Conservation (phyloP, 2,113 vertebrate species). For the Phainopepla nitens region DNA sequence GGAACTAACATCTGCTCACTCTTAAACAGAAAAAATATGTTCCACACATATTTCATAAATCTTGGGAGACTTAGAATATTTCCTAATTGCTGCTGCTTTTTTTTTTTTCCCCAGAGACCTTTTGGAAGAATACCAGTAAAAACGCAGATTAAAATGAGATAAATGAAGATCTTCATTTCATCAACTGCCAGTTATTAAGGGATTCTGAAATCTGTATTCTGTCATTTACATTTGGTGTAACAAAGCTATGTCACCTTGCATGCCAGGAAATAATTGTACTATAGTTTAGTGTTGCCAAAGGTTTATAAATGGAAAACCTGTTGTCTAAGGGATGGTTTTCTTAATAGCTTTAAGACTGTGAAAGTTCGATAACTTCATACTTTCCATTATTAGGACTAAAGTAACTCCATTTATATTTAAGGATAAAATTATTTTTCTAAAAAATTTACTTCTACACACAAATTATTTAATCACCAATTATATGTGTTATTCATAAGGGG, state of each 20-base stretch:
- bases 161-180: conserved; percentile 60
- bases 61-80: neutral
- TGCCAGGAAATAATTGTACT: conserved; percentile 66
- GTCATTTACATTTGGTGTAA: conserved; percentile 68
- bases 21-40: neutral
- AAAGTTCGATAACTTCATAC: conserved; percentile 21
- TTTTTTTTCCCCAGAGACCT: conserved; percentile 64
- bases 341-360: conserved; percentile 41
- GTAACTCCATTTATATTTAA: conserved; percentile 49
- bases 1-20: conserved; percentile 15
- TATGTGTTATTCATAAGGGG: neutral
- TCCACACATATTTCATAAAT: neutral
- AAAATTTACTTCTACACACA: conserved; percentile 61
- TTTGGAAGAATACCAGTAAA: conserved; percentile 66
- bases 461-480: conserved; percentile 46
- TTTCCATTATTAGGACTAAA: conserved; percentile 53
- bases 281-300: conserved; percentile 66
- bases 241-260: conserved; percentile 79
- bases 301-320: conserved; percentile 60
- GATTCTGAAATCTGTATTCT: conserved; percentile 70
- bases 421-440: conserved; percentile 70
- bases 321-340: conserved; percentile 46
- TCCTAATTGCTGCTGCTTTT: conserved; percentile 15
- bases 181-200: conserved; percentile 63
- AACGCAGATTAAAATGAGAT: conserved; percentile 45